Evolutionary conservation across 2,888 invertebrate genomes (phyloP).

Genomic region (Achlya flavicornis): DNA sequence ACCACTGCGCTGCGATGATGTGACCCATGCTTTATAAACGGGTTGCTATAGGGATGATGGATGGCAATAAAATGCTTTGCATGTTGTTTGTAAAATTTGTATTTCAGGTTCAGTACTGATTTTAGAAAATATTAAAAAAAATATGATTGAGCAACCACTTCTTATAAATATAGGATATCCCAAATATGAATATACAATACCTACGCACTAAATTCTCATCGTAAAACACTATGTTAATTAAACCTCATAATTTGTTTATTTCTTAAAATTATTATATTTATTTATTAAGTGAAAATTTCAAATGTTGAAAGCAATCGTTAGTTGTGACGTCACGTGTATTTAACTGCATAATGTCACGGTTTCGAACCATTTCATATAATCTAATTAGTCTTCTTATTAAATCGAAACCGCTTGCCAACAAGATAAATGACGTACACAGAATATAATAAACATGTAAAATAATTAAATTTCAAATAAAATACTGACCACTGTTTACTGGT

Average conservation of each 20-base stretch:
- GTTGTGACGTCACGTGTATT: not conserved
- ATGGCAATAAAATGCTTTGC: constrained; percentile 9
- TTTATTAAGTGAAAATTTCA: not conserved
- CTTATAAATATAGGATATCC: too few relatives aligned
- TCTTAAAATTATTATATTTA: too few relatives aligned
- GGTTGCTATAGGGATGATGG: not conserved
- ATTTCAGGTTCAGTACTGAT: not conserved
- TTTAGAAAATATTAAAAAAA: not conserved
- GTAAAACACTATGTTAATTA: not conserved
- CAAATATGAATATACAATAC: not conserved
- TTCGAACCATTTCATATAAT: not conserved
- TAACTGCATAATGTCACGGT: not conserved
- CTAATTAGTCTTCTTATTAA: not conserved
- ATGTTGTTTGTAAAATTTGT: not conserved
- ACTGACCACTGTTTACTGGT: not conserved
- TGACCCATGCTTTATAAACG: constrained; percentile 7
- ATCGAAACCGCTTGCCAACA: not conserved
- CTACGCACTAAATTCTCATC: not conserved
- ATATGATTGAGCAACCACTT: not conserved
- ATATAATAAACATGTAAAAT: not conserved
- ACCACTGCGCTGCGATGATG: constrained; percentile 13
- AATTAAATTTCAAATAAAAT: not conserved
- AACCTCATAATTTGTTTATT: too few relatives aligned
- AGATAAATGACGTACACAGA: not conserved
- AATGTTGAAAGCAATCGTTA: not conserved